Conservation (phyloP, 2,888 invertebrate species). For the Microchrysa polita region DNA sequence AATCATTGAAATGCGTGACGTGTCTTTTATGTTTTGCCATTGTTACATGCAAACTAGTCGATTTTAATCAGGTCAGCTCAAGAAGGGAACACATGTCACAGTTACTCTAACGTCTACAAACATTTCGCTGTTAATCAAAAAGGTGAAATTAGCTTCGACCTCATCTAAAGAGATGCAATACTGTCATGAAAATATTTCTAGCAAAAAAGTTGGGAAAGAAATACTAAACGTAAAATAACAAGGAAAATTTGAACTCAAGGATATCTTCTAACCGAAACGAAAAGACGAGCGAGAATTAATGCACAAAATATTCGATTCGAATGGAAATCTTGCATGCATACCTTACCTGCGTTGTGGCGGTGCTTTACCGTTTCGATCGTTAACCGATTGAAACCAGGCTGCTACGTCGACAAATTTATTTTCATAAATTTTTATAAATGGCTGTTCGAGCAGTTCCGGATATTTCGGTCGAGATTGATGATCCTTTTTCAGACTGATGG, state of each 20-base stretch:
- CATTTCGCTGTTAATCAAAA: background rate
- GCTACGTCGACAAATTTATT: constrained; percentile 76
- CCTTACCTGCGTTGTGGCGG: constrained; percentile 62
- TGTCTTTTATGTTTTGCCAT: no score
- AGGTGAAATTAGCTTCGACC: background rate
- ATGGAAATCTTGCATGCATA: constrained; percentile 46
- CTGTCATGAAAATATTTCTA: no score
- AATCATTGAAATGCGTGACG: no score
- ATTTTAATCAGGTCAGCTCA: background rate
- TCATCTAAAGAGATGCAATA: background rate
- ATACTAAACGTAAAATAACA: background rate
- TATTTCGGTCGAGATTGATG: constrained; percentile 94
- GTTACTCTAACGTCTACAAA: background rate
- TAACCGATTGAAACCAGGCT: constrained; percentile 81
- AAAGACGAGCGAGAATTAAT: no score
- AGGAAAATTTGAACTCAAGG: background rate
- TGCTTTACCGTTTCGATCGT: constrained; percentile 65
- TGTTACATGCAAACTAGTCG: background rate
- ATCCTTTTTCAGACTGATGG: constrained; percentile 87
- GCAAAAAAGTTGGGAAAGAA: no score
- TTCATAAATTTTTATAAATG: constrained; percentile 86
- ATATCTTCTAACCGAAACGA: no score
- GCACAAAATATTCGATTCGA: no score
- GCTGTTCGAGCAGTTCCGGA: constrained; percentile 85
- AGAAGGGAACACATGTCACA: background rate